Evolutionary conservation across 2,888 invertebrate species (phyloP).

Genomic region (Drosophila paucipuncta): DNA sequence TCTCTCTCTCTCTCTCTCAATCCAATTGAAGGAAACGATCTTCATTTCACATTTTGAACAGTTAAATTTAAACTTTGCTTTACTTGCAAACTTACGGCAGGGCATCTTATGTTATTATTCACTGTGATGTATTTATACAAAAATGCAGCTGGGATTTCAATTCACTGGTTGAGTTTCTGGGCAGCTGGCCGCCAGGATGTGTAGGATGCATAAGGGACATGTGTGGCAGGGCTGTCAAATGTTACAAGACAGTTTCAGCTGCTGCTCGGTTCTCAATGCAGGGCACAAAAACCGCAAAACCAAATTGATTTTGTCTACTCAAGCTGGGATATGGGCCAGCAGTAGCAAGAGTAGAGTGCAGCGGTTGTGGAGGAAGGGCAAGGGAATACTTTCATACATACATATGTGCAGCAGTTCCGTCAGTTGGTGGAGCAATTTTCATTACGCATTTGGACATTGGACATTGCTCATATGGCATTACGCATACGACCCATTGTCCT

Average conservation of each 20-base stretch:
- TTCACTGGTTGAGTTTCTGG: constrained; percentile 17
- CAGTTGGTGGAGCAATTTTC: constrained; percentile 70
- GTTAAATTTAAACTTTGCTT: not conserved
- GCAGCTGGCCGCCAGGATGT: constrained; percentile 20
- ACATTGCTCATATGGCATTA: constrained; percentile 75
- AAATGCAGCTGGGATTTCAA: constrained; percentile 56
- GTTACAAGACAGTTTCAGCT: constrained; percentile 54
- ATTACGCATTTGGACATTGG: constrained; percentile 72
- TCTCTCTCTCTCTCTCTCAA: not conserved
- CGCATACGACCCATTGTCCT: constrained; percentile 75
- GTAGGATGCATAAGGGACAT: constrained; percentile 20
- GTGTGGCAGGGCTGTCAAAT: constrained; percentile 56
- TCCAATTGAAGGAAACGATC: not conserved
- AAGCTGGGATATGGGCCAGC: constrained; percentile 52
- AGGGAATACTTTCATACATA: not conserved
- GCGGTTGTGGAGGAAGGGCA: not conserved
- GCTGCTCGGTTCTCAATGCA: constrained; percentile 24
- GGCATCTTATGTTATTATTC: constrained; percentile 43
- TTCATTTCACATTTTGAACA: not conserved
- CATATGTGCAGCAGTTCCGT: constrained; percentile 37
- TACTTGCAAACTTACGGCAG: not conserved
- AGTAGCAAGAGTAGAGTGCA: not conserved
- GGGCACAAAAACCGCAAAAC: constrained; percentile 75
- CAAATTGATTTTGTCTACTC: constrained; percentile 80
- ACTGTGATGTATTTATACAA: constrained; percentile 64